Conservation (phyloP, 92 coral and sea anemone genomes). For the Montipora capitata region DNA sequence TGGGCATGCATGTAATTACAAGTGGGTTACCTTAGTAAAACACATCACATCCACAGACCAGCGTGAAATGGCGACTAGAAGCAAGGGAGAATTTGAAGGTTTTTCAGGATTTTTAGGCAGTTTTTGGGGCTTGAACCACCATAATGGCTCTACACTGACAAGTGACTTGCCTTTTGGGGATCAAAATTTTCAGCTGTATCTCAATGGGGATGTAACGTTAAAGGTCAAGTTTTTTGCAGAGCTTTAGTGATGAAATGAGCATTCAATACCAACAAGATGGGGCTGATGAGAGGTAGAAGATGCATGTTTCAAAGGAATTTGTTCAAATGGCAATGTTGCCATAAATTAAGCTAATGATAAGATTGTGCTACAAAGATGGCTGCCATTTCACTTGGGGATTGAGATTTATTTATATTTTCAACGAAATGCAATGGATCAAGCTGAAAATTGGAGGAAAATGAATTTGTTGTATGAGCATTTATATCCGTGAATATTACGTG, state of each 20-base stretch:
- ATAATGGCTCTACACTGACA: background rate
- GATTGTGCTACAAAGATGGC: constrained; percentile 28
- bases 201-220: background rate
- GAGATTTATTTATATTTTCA: constrained; percentile 7
- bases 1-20: no score
- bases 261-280: constrained; percentile 6
- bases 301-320: background rate
- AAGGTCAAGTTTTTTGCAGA: constrained; percentile 8
- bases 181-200: background rate
- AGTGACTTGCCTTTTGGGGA: background rate
- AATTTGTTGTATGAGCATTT: constrained; percentile 2
- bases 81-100: background rate
- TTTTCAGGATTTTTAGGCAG: background rate
- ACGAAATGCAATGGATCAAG: constrained; percentile 13
- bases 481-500: background rate
- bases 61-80: background rate
- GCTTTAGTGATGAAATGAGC: constrained; percentile 20
- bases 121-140: background rate
- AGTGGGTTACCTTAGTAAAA: background rate
- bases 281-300: background rate
- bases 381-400: constrained; percentile 15
- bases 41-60: background rate
- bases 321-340: background rate
- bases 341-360: background rate
- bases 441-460: constrained; percentile 9